A percentile compares a stretch with the other conserved stretches of the same genome.
Evolutionary conservation across 2,888 invertebrate genomes (phyloP).

Genomic region (Hypomecis atomaria): DNA sequence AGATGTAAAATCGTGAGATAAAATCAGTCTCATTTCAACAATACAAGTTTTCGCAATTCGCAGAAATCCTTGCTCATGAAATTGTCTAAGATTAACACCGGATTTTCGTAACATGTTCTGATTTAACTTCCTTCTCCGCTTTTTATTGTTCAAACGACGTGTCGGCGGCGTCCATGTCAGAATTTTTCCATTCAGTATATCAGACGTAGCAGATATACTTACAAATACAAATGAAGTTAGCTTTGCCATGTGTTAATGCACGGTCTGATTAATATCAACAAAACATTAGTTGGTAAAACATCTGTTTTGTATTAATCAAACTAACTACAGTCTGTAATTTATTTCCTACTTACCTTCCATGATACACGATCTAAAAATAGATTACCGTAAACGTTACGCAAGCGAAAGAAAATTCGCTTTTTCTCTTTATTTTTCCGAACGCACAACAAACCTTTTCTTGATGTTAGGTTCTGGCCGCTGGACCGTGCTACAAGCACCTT

Average conservation of each 20-base stretch:
- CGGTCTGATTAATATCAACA: conserved; percentile 37
- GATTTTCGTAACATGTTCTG: conserved; percentile 24
- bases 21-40: conserved; percentile 12
- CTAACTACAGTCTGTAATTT: conserved; percentile 27
- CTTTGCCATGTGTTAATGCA: conserved; percentile 29
- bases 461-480: conserved; percentile 21
- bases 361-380: conserved; percentile 22
- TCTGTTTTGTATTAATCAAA: conserved; percentile 42
- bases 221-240: conserved; percentile 28
- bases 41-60: conserved; percentile 22
- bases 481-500: conserved; percentile 27
- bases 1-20: conserved; percentile 11
- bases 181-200: conserved; percentile 13
- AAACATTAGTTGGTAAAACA: conserved; percentile 37
- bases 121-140: conserved; percentile 12
- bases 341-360: conserved; percentile 34
- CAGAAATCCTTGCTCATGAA: conserved; percentile 17
- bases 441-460: conserved; percentile 19
- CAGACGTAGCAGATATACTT: conserved; percentile 1
- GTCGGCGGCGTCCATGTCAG: conserved; percentile 3
- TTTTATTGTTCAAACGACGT: conserved; percentile 11
- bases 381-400: conserved; percentile 18
- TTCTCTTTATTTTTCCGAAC: conserved; percentile 18
- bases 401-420: conserved; percentile 14
- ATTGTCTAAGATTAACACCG: conserved; percentile 18